Evolutionary conservation across 2,888 invertebrate species (phyloP), one percentile per base, ranked within the genome.

Genomic region (Drosophila parthenogenetica): DNA sequence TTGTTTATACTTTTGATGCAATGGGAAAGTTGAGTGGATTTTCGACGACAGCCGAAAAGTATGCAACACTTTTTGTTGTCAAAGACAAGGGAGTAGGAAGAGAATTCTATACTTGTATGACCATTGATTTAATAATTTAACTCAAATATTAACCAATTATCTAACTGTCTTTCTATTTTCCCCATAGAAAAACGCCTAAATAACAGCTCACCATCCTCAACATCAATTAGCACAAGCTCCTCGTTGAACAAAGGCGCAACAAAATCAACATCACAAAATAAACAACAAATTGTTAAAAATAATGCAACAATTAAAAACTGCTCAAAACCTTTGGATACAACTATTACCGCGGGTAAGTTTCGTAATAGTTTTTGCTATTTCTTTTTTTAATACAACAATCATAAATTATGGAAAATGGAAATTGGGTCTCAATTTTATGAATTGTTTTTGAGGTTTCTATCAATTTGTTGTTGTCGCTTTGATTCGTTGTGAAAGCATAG

Each of bases 331-430:
- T 73, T 77, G 53, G 5, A 60, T 46, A 50, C 40, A 2, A 57
- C 46, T 59, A 67, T 77, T 55, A 54, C 78, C n/a, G 75, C 84
- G 53, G 82, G 82, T 82, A 75, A 83, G 82, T 78, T 43, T 43
- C 43, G 19, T 42, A 54, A 35, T 7, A 11, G 19, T 11, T 29
- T 7, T 29, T 29, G 29, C 29, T 5, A 29, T 8, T 29, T 1
- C 2, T 8, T 29, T 29, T 29, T 29, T 71, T 8, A 37, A 39
- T 64, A n/a, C n/a, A 42, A 53, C 25, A 29, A 32, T 14, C 0
- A 29, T 19, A 29, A 45, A 25, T 22, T 16, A 51, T 22, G n/a
- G 3, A 11, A 35, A 32, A 22, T 8, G 2, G 14, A 40, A 43
- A 16, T 25, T 48, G 39, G 35, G 35, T 35, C 35, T 35, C 35